A percentile compares a stretch with the other conserved stretches of the same genome.
Evolutionary conservation across 2,113 vertebrate genomes (phyloP).

Genomic region (Arenaria interpres): DNA sequence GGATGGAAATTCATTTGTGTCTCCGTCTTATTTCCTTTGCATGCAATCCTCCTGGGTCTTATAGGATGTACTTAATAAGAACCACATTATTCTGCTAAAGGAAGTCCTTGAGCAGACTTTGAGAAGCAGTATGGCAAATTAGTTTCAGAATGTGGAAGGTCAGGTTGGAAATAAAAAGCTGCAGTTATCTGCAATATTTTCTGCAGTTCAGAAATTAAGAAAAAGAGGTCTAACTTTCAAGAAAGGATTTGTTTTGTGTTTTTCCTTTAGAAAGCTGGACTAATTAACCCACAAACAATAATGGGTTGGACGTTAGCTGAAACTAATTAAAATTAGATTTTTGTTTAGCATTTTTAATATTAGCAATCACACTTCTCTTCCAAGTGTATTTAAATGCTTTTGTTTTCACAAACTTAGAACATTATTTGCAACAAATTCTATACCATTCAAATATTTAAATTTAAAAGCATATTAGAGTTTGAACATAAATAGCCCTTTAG

Average conservation of each 20-base stretch:
- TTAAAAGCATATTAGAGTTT: not conserved
- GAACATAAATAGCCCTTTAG: not conserved
- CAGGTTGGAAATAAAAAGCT: constrained; percentile 72
- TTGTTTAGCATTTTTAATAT: not conserved
- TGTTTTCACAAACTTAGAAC: not conserved
- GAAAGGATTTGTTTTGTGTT: constrained; percentile 6
- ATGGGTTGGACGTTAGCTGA: not conserved
- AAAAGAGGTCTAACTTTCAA: constrained; percentile 17
- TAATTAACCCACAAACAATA: not conserved
- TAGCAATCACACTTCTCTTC: not conserved
- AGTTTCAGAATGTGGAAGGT: constrained; percentile 79
- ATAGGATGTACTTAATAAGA: constrained; percentile 90
- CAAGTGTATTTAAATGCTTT: not conserved
- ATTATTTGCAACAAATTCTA: not conserved
- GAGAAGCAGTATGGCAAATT: constrained; percentile 80
- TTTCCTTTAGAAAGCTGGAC: not conserved
- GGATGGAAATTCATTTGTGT: constrained; percentile 79
- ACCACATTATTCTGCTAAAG: constrained; percentile 86
- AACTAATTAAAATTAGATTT: constrained; percentile 1
- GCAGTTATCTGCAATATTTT: constrained; percentile 67
- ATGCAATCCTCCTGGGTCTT: constrained; percentile 78
- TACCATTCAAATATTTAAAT: not conserved
- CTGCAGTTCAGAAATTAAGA: constrained; percentile 54
- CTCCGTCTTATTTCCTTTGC: constrained; percentile 76
- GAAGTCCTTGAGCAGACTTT: constrained; percentile 85